Conservation (phyloP, 2,888 invertebrate species). For the Tenthredo amoena region DNA sequence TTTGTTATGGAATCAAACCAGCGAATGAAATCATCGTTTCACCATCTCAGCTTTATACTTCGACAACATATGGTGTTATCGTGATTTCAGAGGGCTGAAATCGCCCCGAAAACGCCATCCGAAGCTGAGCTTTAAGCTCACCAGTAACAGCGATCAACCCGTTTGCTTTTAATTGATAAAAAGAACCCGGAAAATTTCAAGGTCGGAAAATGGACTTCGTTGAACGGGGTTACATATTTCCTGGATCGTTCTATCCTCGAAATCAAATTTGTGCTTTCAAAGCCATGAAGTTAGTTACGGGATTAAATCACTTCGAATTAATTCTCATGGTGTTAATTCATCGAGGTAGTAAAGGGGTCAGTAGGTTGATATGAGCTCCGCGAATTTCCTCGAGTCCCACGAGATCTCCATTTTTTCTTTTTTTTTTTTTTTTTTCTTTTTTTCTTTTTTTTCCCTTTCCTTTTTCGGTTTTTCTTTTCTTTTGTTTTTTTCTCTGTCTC, state of each 20-base stretch:
- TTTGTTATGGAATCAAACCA: not conserved
- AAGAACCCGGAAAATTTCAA: not conserved
- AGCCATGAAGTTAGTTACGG: not conserved
- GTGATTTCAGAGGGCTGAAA: not conserved
- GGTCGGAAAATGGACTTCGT: not conserved
- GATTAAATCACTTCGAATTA: not conserved
- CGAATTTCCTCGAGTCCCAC: not conserved
- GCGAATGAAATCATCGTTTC: not conserved
- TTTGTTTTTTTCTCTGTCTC: not conserved
- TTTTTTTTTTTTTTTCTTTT: not conserved
- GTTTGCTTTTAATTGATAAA: not conserved
- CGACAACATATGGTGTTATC: not conserved
- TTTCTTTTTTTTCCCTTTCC: not conserved
- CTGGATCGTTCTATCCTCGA: not conserved
- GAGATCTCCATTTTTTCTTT: not conserved
- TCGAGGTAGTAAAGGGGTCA: not conserved
- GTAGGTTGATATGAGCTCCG: not conserved
- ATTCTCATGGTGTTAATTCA: not conserved
- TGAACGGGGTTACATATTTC: conserved; percentile 6
- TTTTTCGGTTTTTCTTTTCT: not conserved
- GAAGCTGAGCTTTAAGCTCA: conserved; percentile 2
- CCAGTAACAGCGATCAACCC: not conserved
- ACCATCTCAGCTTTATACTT: not conserved
- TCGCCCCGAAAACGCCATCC: not conserved
- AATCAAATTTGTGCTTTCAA: not conserved